Evolutionary conservation across 2,888 invertebrate species (phyloP), one percentile per base, ranked within the genome.

Genomic region (Spisula solida): DNA sequence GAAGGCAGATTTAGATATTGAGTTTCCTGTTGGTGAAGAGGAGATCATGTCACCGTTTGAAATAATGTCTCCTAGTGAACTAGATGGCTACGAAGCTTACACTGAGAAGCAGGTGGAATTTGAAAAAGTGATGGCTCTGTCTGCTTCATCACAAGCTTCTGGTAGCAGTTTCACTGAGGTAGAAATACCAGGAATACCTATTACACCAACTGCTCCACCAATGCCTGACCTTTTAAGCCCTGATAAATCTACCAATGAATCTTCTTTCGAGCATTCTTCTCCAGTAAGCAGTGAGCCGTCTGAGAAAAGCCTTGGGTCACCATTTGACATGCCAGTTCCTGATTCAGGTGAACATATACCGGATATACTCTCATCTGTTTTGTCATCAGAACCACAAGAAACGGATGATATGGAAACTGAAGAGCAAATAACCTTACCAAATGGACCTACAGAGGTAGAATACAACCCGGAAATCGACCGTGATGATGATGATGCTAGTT

Each of bases 401-500:
- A 29, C 87, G 31, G 51, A 86, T n/a, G 82, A 86, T 41, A 80
- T 55, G 48, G 70, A 70, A 18, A 86, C 87, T n/a, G 85, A 88
- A 29, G 78, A 60, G 48, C 88, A 82, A 51, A 60, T 80, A n/a
- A 75, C 66, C 25, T 83, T 95, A 29, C 93, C 94, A 31, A 97
- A 97, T 96, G 97, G 97, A 18, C 97, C 97, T 84, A 97, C 97
- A 80, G 97, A 97, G 96, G 97, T 97, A 66, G 97, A 97, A 31
- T 97, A 97, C 93, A 95, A 96, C 85, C 97, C 97, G 41, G 97
- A 97, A 93, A 94, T 95, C 87, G 96, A 96, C 89, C 83, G 92
- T 25, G 94, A 94, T 81, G 93, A 90, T 75, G 90, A 86, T 88
- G 87, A 87, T 29, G 84, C 56, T 51, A 88, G 55, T 66, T 82